Percentiles rank a stretch among this genome's conserved stretches.
These are phyloP conservation scores for Sphaerodactylus townsendi DNA, from an alignment of 2,113 vertebrate genomes.

Conservation along the genomic window DNA sequence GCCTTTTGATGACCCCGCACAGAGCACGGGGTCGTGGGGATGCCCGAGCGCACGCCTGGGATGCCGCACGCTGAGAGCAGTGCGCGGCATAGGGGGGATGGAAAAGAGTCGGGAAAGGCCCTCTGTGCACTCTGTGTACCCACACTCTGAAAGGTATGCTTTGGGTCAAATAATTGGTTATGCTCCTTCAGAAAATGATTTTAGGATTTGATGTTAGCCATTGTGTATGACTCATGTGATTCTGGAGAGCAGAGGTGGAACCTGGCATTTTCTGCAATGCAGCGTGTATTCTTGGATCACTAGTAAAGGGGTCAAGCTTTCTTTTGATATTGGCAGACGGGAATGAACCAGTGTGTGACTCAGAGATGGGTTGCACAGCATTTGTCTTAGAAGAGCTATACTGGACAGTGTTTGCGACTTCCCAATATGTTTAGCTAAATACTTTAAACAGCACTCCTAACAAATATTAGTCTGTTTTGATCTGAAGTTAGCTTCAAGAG, in stretches of 20 bases:
- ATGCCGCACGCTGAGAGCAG: too few relatives aligned
- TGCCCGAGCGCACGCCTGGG: too few relatives aligned
- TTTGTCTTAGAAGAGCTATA: background rate
- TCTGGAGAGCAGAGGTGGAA: background rate
- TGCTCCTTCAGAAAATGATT: too few relatives aligned
- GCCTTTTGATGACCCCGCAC: too few relatives aligned
- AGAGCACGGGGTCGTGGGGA: too few relatives aligned
- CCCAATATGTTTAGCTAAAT: background rate
- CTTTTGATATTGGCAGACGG: constrained; percentile 23
- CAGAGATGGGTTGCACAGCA: constrained; percentile 40
- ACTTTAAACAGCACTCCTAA: constrained; percentile 32
- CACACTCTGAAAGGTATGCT: too few relatives aligned
- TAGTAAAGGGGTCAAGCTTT: constrained; percentile 15
- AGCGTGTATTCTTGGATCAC: constrained; percentile 8
- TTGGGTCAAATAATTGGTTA: too few relatives aligned
- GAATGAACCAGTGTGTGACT: background rate
- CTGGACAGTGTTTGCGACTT: background rate
- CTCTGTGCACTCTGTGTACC: too few relatives aligned
- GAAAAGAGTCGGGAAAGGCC: too few relatives aligned
- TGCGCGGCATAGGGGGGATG: too few relatives aligned
- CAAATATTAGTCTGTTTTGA: constrained; percentile 28
- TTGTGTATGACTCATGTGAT: background rate
- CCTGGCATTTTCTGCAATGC: background rate
- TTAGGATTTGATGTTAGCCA: too few relatives aligned
- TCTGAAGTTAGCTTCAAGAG: constrained; percentile 33